These are phyloP conservation scores for Candidula unifasciata DNA, from an alignment of 2,888 invertebrate species.

Conservation along the genomic window DNA sequence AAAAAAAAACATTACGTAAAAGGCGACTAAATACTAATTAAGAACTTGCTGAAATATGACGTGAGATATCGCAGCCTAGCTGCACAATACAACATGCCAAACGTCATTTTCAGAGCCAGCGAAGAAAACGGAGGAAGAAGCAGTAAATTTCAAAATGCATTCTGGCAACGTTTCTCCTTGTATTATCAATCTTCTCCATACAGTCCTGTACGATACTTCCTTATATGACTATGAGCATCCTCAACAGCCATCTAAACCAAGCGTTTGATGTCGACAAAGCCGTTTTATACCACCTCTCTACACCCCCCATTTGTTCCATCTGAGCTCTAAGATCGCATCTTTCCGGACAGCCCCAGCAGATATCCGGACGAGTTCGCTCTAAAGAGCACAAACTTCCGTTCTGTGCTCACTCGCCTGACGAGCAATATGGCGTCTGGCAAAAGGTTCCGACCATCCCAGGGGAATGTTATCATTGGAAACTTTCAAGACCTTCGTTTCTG, in stretches of 20 bases:
- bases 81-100: too few species aligned
- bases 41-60: too few species aligned
- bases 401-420: not conserved
- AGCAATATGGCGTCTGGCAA: conserved; percentile 16
- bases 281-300: not conserved
- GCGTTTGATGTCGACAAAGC: not conserved
- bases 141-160: too few species aligned
- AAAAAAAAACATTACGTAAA: too few species aligned
- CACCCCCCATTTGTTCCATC: not conserved
- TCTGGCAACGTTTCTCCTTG: too few species aligned
- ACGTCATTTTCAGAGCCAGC: too few species aligned
- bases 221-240: not conserved
- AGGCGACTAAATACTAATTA: too few species aligned
- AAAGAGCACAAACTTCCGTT: conserved; percentile 16
- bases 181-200: not conserved
- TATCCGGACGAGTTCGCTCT: conserved; percentile 6
- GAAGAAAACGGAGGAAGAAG: too few species aligned
- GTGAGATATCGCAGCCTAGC: too few species aligned
- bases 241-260: not conserved
- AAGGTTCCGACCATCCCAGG: not conserved
- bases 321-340: not conserved
- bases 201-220: not conserved
- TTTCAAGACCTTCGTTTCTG: not conserved
- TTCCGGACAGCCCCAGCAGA: not conserved
- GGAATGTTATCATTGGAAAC: not conserved